Evolutionary conservation across 2,888 invertebrate species (phyloP).

Genomic region (Pachycephus smyrnensis): DNA sequence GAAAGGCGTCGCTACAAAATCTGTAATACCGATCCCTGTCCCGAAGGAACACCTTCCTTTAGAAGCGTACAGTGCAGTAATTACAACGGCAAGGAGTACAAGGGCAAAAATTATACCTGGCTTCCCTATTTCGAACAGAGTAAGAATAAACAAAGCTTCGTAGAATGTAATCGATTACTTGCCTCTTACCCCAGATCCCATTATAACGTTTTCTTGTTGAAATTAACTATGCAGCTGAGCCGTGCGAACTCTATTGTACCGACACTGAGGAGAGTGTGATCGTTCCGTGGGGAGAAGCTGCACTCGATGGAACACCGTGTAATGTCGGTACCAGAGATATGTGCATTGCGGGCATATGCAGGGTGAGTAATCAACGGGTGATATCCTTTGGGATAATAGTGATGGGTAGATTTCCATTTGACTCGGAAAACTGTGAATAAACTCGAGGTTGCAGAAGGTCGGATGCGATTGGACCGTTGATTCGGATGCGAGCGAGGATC

Average conservation of each 20-base stretch:
- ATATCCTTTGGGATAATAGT: too few species aligned
- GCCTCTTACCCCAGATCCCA: not conserved
- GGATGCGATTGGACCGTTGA: conserved; percentile 77
- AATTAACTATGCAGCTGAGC: conserved; percentile 58
- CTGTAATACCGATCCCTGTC: conserved; percentile 80
- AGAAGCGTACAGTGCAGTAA: conserved; percentile 68
- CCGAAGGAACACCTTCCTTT: conserved; percentile 64
- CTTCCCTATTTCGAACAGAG: conserved; percentile 81
- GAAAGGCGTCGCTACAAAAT: conserved; percentile 78
- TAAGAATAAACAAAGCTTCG: conserved; percentile 55
- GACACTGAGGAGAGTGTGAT: conserved; percentile 71
- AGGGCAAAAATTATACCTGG: conserved; percentile 79
- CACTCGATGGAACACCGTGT: conserved; percentile 75
- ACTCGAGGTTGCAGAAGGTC: conserved; percentile 68
- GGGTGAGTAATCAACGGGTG: conserved; percentile 61
- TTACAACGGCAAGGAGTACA: conserved; percentile 70
- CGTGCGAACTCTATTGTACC: conserved; percentile 75
- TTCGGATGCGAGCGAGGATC: conserved; percentile 75
- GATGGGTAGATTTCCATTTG: too few species aligned
- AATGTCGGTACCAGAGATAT: conserved; percentile 73
- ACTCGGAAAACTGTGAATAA: not conserved
- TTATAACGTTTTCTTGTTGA: not conserved
- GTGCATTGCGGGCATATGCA: conserved; percentile 75
- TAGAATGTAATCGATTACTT: conserved; percentile 2
- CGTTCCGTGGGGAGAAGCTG: conserved; percentile 72